These are phyloP conservation scores for Cercopithecus mona DNA, from an alignment of 2,113 vertebrate genomes.

Conservation along the genomic window DNA sequence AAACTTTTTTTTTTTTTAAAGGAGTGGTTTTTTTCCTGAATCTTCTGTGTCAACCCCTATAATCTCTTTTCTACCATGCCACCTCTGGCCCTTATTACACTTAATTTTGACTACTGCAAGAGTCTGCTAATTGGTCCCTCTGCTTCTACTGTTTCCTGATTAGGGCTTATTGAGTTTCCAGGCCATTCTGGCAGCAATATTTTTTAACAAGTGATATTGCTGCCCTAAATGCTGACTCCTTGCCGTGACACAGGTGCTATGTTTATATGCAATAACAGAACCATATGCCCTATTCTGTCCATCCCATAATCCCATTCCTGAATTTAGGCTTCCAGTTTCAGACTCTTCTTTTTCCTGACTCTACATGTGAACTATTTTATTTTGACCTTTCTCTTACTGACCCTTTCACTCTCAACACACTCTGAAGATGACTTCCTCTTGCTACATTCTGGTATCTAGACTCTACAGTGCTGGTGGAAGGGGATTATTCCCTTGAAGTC, in stretches of 20 bases:
- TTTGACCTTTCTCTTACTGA: background rate
- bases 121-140: conserved; percentile 47
- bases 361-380: background rate
- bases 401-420: background rate
- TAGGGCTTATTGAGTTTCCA: background rate
- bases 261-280: background rate
- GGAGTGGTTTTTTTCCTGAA: background rate
- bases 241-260: background rate
- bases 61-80: background rate
- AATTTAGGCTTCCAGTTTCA: conserved; percentile 3
- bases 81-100: background rate
- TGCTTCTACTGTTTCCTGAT: background rate
- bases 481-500: background rate
- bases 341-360: background rate
- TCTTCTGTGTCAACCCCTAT: background rate
- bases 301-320: background rate
- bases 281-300: background rate
- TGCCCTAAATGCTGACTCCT: background rate
- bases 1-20: background rate
- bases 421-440: background rate
- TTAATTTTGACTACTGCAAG: background rate
- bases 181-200: background rate
- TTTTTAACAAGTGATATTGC: background rate
- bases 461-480: background rate
- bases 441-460: background rate